Base-by-base conservation (phyloP, 2,113 vertebrate genomes). In the Festucalex cinctus region DNA sequence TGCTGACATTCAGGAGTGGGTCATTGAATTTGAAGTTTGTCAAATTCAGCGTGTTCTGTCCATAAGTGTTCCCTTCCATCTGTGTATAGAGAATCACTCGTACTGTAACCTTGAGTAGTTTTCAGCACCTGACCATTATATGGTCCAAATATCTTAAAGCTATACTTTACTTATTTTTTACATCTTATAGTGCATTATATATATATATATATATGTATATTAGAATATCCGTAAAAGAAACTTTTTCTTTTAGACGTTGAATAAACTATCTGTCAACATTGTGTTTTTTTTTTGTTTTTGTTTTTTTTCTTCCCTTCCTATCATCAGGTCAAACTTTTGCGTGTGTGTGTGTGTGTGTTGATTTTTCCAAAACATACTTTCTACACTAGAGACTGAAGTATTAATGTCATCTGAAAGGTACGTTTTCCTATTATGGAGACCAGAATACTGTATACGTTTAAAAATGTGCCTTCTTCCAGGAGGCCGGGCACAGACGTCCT, bases 101-200 rank as follows among this genome's bases (percentile, higher is more conserved):
- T 79, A 81, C 82, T 84, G 84, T 83, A 78, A 80, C 32, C 61
- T 76, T 78, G 72, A 83, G 65, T 83, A 77, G 68, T 71, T 70
- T 72, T 77, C 67, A 59, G 51, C 72, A 72, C 73, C 66, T 85
- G 86, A 81, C 84, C 86, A 87, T 86, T 66, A 84, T 84, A 87
- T 86, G 84, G 85, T 87, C 81, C 39, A 65, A 73, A 75, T 32
- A 65, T 83, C 63, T 73, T 68, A 68, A 65, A 74, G 69, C 60
- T 74, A 60, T 76, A 24, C 28, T 64, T 75, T 58, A 24, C 48
- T 53, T 14, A 3, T 53, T 22, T 54, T 54, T 54, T 54, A 54
- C 22, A 54, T 24, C 22, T 22, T 54, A 22, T 26, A 5, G 22
- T 54, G 51, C 22, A 14, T 54, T 54, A 26, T 54, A 13, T 32